These are phyloP conservation scores for Stenopsyche tienmushanensis DNA, from an alignment of 1,140 invertebrate species.

Conservation along the genomic window DNA sequence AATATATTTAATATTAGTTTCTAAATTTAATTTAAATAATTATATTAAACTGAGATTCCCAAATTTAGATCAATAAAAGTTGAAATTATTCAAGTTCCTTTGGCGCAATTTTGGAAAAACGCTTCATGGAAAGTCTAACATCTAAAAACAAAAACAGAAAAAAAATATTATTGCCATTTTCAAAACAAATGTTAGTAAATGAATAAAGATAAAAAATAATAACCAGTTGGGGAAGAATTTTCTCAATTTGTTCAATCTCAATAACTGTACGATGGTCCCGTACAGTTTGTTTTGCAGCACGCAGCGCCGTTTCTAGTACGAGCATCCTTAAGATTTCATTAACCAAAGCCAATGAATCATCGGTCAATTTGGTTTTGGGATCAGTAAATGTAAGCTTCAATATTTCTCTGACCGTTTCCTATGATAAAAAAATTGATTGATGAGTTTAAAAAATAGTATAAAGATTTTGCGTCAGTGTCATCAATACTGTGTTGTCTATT, in stretches of 20 bases:
- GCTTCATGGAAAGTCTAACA: conserved; percentile 23
- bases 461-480: too few species aligned
- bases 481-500: too few species aligned
- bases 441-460: too few species aligned
- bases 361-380: conserved; percentile 47
- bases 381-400: conserved; percentile 45
- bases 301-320: conserved; percentile 53
- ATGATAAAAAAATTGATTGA: too few species aligned
- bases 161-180: not conserved
- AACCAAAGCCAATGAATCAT: conserved; percentile 47
- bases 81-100: too few species aligned
- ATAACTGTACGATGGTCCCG: conserved; percentile 49
- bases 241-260: conserved; percentile 52
- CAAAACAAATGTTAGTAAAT: not conserved
- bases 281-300: conserved; percentile 52
- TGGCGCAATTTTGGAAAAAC: too few species aligned
- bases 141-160: conserved; percentile 10
- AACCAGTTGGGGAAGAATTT: conserved; percentile 54
- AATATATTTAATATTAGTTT: too few species aligned
- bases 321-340: conserved; percentile 53
- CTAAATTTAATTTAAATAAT: too few species aligned
- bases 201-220: not conserved
- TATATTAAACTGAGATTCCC: too few species aligned
- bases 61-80: too few species aligned
- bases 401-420: conserved; percentile 47